Percentiles rank a stretch among this genome's conserved stretches.
Evolutionary conservation across 2,113 vertebrate genomes (phyloP).

Genomic region (Seriola dumerili): DNA sequence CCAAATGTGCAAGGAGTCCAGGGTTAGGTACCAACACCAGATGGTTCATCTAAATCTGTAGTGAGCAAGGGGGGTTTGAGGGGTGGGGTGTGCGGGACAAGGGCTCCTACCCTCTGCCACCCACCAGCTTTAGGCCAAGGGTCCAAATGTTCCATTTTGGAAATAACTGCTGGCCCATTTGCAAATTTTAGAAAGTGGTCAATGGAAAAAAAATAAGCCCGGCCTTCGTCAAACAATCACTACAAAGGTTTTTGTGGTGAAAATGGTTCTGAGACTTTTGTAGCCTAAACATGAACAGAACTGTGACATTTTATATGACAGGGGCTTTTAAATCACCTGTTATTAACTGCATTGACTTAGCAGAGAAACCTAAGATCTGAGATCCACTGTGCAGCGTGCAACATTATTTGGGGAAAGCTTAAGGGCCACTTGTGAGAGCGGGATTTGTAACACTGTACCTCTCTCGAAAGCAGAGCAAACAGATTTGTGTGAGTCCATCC

Average conservation of each 20-base stretch:
- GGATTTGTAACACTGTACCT: not conserved
- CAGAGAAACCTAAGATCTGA: not conserved
- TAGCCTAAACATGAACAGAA: not conserved
- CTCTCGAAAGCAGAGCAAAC: not conserved
- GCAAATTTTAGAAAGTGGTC: slow-evolving; percentile 19
- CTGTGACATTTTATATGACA: not conserved
- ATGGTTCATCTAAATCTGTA: slow-evolving; percentile 79
- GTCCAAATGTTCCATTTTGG: slow-evolving; percentile 67
- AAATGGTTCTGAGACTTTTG: not conserved
- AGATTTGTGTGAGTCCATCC: not conserved
- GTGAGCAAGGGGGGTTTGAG: slow-evolving; percentile 25
- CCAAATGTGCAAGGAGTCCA: slow-evolving; percentile 75
- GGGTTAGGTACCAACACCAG: slow-evolving; percentile 71
- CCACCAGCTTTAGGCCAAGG: slow-evolving; percentile 54
- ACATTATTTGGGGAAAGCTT: not conserved
- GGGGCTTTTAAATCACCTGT: not conserved
- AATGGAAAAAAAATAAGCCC: not conserved
- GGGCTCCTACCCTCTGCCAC: slow-evolving; percentile 43
- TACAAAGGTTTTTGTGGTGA: not conserved
- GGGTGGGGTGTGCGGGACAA: slow-evolving; percentile 37
- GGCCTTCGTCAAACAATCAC: slow-evolving; percentile 5
- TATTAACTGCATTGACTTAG: not conserved
- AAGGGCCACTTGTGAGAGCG: not conserved
- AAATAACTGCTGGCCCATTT: slow-evolving; percentile 48
- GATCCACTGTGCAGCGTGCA: not conserved